Conservation (phyloP, 2,113 vertebrate species). For the Pelusios castaneus region DNA sequence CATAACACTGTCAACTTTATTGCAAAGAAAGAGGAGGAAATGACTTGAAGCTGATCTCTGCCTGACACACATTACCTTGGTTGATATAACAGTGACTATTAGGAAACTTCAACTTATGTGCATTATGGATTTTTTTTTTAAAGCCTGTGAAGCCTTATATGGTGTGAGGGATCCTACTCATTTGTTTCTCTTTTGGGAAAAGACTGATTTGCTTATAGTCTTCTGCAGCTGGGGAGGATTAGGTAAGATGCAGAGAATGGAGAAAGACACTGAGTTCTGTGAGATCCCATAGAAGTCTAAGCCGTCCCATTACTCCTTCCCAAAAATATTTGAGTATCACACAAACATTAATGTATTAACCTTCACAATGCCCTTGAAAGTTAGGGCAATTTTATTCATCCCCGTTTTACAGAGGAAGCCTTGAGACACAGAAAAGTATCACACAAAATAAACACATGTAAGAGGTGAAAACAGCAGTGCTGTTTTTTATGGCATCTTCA, state of each 20-base stretch:
- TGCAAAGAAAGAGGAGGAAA: background rate
- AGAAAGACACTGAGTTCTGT: background rate
- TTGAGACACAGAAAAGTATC: background rate
- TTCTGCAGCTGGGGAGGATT: background rate
- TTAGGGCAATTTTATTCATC: background rate
- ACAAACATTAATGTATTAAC: background rate
- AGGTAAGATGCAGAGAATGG: background rate
- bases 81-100: background rate
- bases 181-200: background rate
- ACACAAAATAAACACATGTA: background rate
- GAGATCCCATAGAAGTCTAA: background rate
- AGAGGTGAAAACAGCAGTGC: background rate
- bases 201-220: background rate
- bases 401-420: background rate
- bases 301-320: background rate
- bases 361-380: background rate
- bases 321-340: background rate
- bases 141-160: background rate
- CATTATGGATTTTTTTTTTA: background rate
- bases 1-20: slow-evolving; percentile 26
- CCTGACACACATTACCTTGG: background rate
- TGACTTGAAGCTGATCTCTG: background rate
- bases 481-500: background rate
- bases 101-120: background rate
- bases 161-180: background rate